Base-by-base conservation (phyloP, 2,113 vertebrate species). In the Dasyurus viverrinus region DNA sequence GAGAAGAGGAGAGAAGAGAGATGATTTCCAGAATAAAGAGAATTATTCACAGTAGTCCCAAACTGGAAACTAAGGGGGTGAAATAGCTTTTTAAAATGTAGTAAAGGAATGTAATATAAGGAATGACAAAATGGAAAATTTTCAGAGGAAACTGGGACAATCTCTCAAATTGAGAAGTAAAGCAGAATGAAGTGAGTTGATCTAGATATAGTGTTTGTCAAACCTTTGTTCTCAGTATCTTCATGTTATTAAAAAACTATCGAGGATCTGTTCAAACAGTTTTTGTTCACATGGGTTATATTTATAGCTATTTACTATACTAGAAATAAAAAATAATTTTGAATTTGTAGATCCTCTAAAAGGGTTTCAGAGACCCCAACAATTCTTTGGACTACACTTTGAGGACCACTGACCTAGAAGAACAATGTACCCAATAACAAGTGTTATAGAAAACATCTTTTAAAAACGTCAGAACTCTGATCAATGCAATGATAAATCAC, bases 121-220 rank as follows among this genome's bases (percentile, higher is more conserved):
- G n/a, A 84, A 84, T 84, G n/a, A 84, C n/a, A 84, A 84, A 84
- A 42, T 84, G 68, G 68, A 84, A 84, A 84, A 84, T 84, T 84
- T 84, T 84, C 68, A 84, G 16, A 84, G n/a, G 36, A 84, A 84
- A 22, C n/a, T 84, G 68, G 68, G 68, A 23, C 22, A 84, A 84
- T 2, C 68, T 84, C n/a, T 84, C n/a, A n/a, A n/a, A n/a, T n/a
- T n/a, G 23, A 22, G n/a, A 84, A 42, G 16, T 84, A 84, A 84
- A 14, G 68, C 68, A 84, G 68, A n/a, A 76, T 76, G 36, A 76
- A n/a, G 11, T 84, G n/a, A 84, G 2, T 84, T 50, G 50, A 48
- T 48, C 2, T 6, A 48, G n/a, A n/a, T n/a, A n/a, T n/a, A n/a
- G n/a, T n/a, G n/a, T n/a, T n/a, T n/a, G n/a, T n/a, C n/a, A n/a